Evolutionary conservation across 1,140 invertebrate genomes (phyloP).

Genomic region (Cydia pomonella): DNA sequence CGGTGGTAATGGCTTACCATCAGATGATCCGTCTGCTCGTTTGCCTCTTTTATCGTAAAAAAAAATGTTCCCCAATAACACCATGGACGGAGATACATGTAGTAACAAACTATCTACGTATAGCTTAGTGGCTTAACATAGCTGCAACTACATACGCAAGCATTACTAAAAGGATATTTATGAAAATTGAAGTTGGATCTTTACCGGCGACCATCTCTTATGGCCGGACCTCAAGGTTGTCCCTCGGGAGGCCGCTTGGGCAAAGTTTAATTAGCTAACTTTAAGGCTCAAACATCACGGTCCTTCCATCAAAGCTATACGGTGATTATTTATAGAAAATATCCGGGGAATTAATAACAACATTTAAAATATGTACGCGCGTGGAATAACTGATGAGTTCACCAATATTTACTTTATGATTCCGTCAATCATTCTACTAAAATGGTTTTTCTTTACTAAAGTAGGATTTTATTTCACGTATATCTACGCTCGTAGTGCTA

Average conservation of each 20-base stretch:
- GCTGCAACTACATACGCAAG: too few relatives aligned
- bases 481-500: neutral
- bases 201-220: neutral
- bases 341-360: conserved; percentile 6
- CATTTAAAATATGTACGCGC: neutral
- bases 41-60: too few relatives aligned
- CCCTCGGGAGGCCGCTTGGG: neutral
- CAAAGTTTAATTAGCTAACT: conserved; percentile 30
- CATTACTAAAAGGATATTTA: conserved; percentile 1
- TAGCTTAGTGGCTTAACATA: too few relatives aligned
- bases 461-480: neutral
- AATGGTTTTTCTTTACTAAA: neutral
- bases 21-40: too few relatives aligned
- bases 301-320: conserved; percentile 12
- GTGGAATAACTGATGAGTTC: neutral
- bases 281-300: conserved; percentile 10
- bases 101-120: too few relatives aligned
- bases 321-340: conserved; percentile 21
- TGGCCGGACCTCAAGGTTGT: conserved; percentile 6
- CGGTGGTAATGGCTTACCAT: too few relatives aligned
- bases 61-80: too few relatives aligned
- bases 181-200: conserved; percentile 15
- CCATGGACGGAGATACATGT: too few relatives aligned
- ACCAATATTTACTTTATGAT: neutral
- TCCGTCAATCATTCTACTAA: neutral